Percentiles rank a stretch among this genome's conserved stretches.
phyloP scores from a whole-genome alignment of 2,113 vertebrate genomes.

The Callopanchax toddi region DNA sequence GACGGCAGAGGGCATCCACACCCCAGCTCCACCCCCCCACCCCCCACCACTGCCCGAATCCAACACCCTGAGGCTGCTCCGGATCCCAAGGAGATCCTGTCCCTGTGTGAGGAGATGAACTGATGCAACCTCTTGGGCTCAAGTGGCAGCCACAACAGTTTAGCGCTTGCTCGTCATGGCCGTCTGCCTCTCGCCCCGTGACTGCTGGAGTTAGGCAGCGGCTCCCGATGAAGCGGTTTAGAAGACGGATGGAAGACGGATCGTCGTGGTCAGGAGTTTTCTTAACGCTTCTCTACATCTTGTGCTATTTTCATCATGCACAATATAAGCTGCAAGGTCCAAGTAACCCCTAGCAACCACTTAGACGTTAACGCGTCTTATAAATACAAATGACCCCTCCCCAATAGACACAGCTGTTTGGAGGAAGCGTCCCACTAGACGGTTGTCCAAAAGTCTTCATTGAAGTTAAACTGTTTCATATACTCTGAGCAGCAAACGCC shows the following conservation, averaged over 20 bases:
- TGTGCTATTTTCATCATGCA: constrained; percentile 33
- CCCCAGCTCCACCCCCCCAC: constrained; percentile 27
- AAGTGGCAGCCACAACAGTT: constrained; percentile 40
- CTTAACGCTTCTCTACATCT: constrained; percentile 20
- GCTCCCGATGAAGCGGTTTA: no score
- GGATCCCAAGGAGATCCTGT: constrained; percentile 21
- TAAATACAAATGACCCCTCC: constrained; percentile 3
- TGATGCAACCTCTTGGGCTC: constrained; percentile 32
- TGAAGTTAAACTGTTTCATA: constrained; percentile 8
- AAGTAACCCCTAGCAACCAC: constrained; percentile 10
- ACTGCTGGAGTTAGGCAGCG: constrained; percentile 9
- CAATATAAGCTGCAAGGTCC: constrained; percentile 12
- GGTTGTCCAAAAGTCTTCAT: neutral
- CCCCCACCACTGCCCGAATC: constrained; percentile 45
- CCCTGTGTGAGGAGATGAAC: constrained; percentile 2
- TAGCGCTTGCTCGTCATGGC: constrained; percentile 16
- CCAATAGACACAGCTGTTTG: constrained; percentile 2
- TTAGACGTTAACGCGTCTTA: constrained; percentile 1
- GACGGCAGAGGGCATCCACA: constrained; percentile 78
- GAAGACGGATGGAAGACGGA: no score
- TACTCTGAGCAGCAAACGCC: constrained; percentile 35
- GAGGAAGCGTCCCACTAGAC: neutral
- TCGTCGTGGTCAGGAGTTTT: no score
- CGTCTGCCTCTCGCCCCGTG: no score
- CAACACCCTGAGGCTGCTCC: constrained; percentile 36